phyloP scores from a whole-genome alignment of 2,113 vertebrate species.

The Brachyhypopomus occidentalis region DNA sequence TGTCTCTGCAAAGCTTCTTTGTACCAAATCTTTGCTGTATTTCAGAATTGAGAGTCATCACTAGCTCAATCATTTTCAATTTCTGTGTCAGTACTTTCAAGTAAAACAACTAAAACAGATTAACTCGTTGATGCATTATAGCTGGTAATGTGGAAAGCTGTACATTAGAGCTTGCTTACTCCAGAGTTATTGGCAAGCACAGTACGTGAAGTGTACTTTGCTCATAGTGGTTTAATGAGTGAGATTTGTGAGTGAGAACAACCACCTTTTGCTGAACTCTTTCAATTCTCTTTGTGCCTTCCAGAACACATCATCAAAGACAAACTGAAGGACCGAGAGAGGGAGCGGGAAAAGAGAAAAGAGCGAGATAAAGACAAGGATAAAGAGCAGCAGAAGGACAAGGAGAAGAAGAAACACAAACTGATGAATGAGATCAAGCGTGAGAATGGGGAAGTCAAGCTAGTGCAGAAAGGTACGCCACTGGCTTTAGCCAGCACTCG shows the following conservation, averaged over 20 bases:
- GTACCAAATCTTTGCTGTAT: neutral
- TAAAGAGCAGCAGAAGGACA: constrained; percentile 81
- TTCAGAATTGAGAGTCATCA: too few relatives aligned
- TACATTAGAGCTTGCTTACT: neutral
- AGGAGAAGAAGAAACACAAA: constrained; percentile 92
- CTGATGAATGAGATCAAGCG: constrained; percentile 90
- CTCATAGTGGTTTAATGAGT: neutral
- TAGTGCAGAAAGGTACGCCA: constrained; percentile 85
- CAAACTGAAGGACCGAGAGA: constrained; percentile 35
- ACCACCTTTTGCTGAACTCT: neutral
- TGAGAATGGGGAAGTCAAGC: constrained; percentile 92
- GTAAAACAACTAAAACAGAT: too few relatives aligned
- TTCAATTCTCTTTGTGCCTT: neutral
- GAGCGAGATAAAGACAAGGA: constrained; percentile 71
- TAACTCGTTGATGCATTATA: too few relatives aligned
- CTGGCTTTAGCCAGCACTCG: neutral
- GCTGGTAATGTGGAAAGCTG: neutral
- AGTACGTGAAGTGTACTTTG: neutral
- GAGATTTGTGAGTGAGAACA: too few relatives aligned
- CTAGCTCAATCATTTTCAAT: too few relatives aligned
- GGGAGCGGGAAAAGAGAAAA: constrained; percentile 64
- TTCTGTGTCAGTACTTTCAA: too few relatives aligned
- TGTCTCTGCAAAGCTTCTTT: neutral
- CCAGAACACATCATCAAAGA: constrained; percentile 43
- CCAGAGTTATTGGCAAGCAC: neutral